Evolutionary conservation across 2,888 invertebrate species (phyloP).

Genomic region (Pseudococcus longispinus): DNA sequence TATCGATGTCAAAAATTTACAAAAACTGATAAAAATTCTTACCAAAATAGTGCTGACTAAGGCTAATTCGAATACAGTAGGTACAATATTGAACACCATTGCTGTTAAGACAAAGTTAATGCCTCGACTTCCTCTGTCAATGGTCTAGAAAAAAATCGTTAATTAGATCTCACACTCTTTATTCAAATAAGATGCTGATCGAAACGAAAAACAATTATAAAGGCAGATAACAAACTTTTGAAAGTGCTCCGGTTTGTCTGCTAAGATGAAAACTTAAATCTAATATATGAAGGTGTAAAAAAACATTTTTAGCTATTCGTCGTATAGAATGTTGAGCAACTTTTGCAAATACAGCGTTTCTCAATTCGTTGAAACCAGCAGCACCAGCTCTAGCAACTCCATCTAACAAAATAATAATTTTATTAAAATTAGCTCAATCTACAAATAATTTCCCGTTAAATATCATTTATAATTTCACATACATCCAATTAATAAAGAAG

Average conservation of each 20-base stretch:
- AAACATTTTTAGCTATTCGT: conserved; percentile 92
- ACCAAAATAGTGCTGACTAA: conserved; percentile 89
- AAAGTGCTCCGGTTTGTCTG: conserved; percentile 93
- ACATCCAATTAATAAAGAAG: conserved; percentile 88
- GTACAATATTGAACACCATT: conserved; percentile 96
- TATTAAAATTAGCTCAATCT: neutral
- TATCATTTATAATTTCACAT: conserved; percentile 63
- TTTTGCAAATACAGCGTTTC: conserved; percentile 97
- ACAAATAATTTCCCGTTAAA: neutral
- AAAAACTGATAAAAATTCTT: conserved; percentile 59
- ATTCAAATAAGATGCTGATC: neutral
- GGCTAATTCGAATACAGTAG: conserved; percentile 91
- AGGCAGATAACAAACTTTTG: conserved; percentile 71
- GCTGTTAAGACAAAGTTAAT: conserved; percentile 97
- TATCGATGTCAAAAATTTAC: too few relatives aligned
- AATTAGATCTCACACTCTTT: neutral
- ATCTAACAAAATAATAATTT: conserved; percentile 69
- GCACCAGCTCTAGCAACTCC: conserved; percentile 90
- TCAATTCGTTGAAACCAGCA: conserved; percentile 91
- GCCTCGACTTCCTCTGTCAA: conserved; percentile 90
- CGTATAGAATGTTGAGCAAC: conserved; percentile 98
- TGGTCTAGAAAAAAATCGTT: conserved; percentile 70
- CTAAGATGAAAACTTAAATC: conserved; percentile 93
- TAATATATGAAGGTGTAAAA: conserved; percentile 91
- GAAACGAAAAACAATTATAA: too few relatives aligned